Conservation (phyloP, 2,113 vertebrate genomes). For the Symphodus melops region DNA sequence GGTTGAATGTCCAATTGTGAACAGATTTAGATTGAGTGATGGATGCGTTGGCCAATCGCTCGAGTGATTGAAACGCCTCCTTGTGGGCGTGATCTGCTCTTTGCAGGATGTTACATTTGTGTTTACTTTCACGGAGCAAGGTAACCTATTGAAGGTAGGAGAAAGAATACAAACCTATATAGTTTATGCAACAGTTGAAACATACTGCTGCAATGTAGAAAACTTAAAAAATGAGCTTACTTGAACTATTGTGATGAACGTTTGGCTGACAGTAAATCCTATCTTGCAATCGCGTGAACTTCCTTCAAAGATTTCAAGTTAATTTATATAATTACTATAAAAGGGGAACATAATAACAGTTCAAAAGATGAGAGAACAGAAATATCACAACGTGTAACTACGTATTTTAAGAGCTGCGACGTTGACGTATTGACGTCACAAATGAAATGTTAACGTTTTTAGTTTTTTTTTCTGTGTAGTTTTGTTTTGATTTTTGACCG, state of each 20-base stretch:
- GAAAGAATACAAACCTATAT: not conserved
- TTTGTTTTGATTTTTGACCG: constrained; percentile 13
- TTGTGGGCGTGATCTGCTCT: not conserved
- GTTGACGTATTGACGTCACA: not conserved
- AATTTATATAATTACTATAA: not conserved
- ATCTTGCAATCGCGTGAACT: not conserved
- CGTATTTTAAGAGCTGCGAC: no score
- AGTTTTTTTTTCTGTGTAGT: not conserved
- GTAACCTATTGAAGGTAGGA: constrained; percentile 13
- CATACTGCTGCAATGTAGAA: not conserved
- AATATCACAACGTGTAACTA: no score
- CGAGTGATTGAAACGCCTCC: rapidly evolving
- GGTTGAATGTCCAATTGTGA: constrained; percentile 29
- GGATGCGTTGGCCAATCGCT: constrained; percentile 17
- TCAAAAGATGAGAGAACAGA: no score
- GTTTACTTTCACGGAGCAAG: constrained; percentile 4
- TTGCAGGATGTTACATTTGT: constrained; percentile 28
- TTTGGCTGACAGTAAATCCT: not conserved
- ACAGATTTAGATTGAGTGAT: not conserved
- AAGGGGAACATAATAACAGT: no score
- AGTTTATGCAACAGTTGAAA: no score
- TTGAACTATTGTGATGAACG: not conserved
- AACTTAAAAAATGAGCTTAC: not conserved
- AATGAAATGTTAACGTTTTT: not conserved
- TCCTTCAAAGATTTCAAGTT: constrained; percentile 20